Conservation (phyloP, 2,888 invertebrate species). For the Didymodactylos carnosus region DNA sequence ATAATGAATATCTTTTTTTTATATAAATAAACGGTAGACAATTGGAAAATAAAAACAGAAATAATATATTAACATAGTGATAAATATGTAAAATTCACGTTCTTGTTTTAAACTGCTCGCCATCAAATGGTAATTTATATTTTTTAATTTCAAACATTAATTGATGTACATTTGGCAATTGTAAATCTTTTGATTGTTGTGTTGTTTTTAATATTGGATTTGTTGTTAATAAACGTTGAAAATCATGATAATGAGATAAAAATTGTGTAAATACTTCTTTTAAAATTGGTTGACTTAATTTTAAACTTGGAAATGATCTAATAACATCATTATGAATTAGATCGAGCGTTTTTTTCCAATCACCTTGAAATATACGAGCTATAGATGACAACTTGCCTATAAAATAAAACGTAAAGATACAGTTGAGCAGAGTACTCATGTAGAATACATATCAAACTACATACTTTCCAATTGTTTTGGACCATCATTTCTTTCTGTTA, state of each 20-base stretch:
- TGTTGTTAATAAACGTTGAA: constrained; percentile 74
- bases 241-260: constrained; percentile 89
- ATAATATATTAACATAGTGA: not conserved
- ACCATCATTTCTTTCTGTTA: constrained; percentile 45
- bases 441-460: constrained; percentile 11
- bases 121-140: constrained; percentile 77
- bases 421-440: not conserved
- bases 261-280: constrained; percentile 71
- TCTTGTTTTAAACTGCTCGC: not conserved
- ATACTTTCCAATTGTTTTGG: constrained; percentile 34
- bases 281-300: constrained; percentile 62
- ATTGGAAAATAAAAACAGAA: not conserved
- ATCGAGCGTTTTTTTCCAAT: constrained; percentile 87
- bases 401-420: not conserved
- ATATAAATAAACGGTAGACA: not conserved
- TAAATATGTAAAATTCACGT: not conserved
- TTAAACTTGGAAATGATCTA: constrained; percentile 78
- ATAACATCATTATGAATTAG: constrained; percentile 80
- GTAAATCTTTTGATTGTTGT: constrained; percentile 42
- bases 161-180: constrained; percentile 87
- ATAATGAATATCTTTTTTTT: not conserved
- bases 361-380: constrained; percentile 66
- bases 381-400: constrained; percentile 51
- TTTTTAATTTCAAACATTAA: constrained; percentile 98
- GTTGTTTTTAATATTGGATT: constrained; percentile 33